Evolutionary conservation across 1,140 invertebrate genomes (phyloP), one percentile per base, ranked within the genome.

Genomic region (Lucilia cuprina): DNA sequence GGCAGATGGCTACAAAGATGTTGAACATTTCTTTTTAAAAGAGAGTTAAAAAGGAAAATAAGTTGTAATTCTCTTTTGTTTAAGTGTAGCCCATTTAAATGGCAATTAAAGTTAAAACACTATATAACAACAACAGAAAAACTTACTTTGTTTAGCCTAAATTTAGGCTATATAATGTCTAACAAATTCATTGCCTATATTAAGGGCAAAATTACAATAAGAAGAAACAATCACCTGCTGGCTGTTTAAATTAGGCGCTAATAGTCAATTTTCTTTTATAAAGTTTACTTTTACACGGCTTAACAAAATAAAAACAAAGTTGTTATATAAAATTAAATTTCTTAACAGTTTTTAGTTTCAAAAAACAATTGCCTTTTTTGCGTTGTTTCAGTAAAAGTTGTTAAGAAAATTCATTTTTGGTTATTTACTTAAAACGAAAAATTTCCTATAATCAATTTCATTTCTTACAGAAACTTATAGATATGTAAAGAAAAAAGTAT

Each of bases 61-160:
- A 80, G 77, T 80, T 80, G 77, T 80, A 80, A 80, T 80, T 80
- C 77, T 80, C 49, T 80, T 41, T 80, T 80, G n/a, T n/a, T n/a
- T 80, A 80, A 80, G 41, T 80, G 77, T 21, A 0, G 41, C 41
- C 35, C 41, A 80, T 80, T 80, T 80, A 80, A 80, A 50, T 80
- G 77, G 77, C 77, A 80, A 80, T 80, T 80, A 80, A 80, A 80
- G 17, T 80, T 50, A 80, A 80, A 80, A 80, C 41, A 80, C 41
- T 49, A 13, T 8, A 49, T 47, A 21, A 12, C 17, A 41, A 35
- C 8, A 41, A 41, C n/a, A n/a, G 8, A 41, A 41, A 41, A 41
- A 41, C 35, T 41, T 41, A 78, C 34, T 41, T 41, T 80, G 47
- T 80, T 49, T 21, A 49, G 77, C 77, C 77, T 80, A 80, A n/a